Evolutionary conservation across 2,797 vertebrate species (phyloP).

Genomic region (Brotogeris chrysoptera): DNA sequence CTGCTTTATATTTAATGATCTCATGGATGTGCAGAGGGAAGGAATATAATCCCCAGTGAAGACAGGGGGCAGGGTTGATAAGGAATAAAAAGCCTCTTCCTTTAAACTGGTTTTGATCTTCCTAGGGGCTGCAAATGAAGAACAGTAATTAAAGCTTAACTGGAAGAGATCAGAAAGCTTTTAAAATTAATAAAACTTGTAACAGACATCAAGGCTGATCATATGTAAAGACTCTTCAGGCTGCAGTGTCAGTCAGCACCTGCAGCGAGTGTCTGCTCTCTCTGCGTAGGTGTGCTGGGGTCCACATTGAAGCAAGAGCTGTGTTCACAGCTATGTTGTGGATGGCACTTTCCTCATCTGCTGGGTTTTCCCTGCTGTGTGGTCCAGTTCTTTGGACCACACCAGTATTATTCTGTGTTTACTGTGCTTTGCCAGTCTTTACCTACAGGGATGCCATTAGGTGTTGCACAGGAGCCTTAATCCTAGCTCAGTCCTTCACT

Average conservation of each 20-base stretch:
- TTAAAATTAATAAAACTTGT: conserved; percentile 4
- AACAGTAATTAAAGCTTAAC: conserved; percentile 18
- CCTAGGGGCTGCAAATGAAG: background rate
- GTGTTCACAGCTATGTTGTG: background rate
- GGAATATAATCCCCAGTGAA: background rate
- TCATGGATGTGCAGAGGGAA: background rate
- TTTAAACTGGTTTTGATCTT: conserved; percentile 17
- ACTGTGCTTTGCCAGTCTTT: background rate
- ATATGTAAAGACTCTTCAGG: background rate
- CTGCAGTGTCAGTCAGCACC: background rate
- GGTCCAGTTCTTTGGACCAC: background rate
- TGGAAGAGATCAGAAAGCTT: conserved; percentile 29
- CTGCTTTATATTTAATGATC: background rate
- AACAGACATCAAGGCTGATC: background rate
- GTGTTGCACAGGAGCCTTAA: background rate
- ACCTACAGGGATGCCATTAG: background rate
- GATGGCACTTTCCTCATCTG: background rate
- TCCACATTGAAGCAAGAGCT: background rate
- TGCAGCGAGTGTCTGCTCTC: rapidly evolving
- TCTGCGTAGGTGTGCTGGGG: background rate
- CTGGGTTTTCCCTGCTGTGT: background rate
- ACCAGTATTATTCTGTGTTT: background rate
- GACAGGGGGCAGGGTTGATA: background rate
- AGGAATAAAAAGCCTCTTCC: background rate
- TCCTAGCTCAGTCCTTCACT: background rate